phyloP scores from a whole-genome alignment of 2,797 vertebrate genomes.

The Gadopsis marmoratus region DNA sequence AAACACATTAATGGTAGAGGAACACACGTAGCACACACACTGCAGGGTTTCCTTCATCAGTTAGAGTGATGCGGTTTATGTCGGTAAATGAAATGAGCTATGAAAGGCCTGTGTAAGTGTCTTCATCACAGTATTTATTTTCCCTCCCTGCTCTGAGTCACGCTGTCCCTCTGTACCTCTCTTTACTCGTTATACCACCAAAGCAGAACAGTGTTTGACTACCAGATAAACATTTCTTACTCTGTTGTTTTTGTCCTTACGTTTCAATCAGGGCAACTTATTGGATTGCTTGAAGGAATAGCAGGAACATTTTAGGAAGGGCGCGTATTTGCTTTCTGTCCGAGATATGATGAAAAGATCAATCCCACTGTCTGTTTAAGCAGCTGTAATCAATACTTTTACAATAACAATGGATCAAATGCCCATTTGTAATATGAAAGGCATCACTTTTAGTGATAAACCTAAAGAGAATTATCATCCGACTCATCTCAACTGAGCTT shows the following conservation, averaged over 20 bases:
- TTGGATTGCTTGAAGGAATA: slow-evolving; percentile 11
- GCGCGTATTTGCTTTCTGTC: neutral
- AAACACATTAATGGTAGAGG: slow-evolving; percentile 6
- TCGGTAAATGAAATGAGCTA: slow-evolving; percentile 60
- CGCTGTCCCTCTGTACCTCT: slow-evolving; percentile 26
- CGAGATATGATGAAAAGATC: neutral
- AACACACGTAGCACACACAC: slow-evolving; percentile 42
- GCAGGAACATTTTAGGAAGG: neutral
- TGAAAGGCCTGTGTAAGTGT: slow-evolving; percentile 60
- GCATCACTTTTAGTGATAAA: neutral
- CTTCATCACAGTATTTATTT: slow-evolving; percentile 64
- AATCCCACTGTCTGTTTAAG: neutral
- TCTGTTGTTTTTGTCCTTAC: slow-evolving; percentile 26
- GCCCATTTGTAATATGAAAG: neutral
- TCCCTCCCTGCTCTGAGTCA: slow-evolving; percentile 57
- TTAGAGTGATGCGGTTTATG: slow-evolving; percentile 59
- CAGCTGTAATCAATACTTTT: neutral
- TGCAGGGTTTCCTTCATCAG: slow-evolving; percentile 49
- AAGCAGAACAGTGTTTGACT: slow-evolving; percentile 45
- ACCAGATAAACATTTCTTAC: slow-evolving; percentile 47
- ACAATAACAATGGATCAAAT: neutral
- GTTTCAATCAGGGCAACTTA: slow-evolving; percentile 24
- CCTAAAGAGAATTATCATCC: neutral
- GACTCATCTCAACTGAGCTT: neutral
- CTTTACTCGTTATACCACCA: slow-evolving; percentile 44